Evolutionary conservation across 2,113 vertebrate species (phyloP), one percentile per base, ranked within the genome.

Genomic region (Procavia capensis): DNA sequence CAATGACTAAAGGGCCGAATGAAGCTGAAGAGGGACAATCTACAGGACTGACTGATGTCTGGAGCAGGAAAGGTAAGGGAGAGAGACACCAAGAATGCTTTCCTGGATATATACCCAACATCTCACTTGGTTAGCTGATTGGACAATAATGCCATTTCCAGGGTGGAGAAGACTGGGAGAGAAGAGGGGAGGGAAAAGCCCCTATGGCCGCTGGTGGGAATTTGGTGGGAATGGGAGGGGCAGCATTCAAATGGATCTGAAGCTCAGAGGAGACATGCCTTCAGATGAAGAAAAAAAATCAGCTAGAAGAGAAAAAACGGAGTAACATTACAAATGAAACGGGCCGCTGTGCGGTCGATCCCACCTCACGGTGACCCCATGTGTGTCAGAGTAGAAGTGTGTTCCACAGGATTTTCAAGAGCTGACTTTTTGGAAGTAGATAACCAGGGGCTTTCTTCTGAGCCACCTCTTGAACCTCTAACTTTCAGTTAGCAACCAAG

Each of bases 171-270:
- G 75, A 17, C 34, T 29, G 22, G 72, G 41, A 43, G 47, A 91
- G 47, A 57, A 85, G 39, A 70, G 50, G 2, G 1, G 1, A 39
- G 11, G 3, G 43, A 16, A 63, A 31, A 22, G 7, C 34, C 6
- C n/a, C n/a, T n/a, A n/a, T n/a, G n/a, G n/a, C n/a, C n/a, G n/a
- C n/a, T n/a, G n/a, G n/a, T n/a, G n/a, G n/a, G 68, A 66, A 22
- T 24, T 20, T n/a, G 43, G 57, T 0, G 10, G 16, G 34, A 50
- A 16, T 11, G 13, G 0, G 20, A 36, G 74, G 2, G 0, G 19
- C 36, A 66, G 2, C 17, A 4, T 27, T 63, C 36, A 6, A 36
- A 59, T 29, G 39, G 34, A 8, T 31, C 76, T 87, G 34, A 45
- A 36, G 57, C 29, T 72, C 45, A 68, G 20, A 75, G 34, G 43